Percentiles rank a stretch among this genome's conserved stretches.
These are phyloP conservation scores for Dinoponera quadriceps DNA, from an alignment of 1,140 invertebrate genomes.

Conservation along the genomic window DNA sequence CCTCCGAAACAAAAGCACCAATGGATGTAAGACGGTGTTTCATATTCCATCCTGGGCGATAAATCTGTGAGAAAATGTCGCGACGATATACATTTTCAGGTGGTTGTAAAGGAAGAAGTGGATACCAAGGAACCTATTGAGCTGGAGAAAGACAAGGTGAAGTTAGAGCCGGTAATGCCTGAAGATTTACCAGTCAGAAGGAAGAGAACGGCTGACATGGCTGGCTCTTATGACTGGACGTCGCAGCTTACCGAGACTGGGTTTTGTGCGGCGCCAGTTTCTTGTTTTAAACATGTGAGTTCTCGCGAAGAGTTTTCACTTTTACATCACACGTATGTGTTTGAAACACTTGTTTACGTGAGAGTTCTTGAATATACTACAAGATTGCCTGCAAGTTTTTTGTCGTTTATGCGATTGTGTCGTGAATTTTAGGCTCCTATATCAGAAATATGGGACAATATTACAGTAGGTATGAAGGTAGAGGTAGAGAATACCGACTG, in stretches of 20 bases:
- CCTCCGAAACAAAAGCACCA: conserved; percentile 68
- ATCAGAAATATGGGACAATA: conserved; percentile 96
- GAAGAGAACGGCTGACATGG: conserved; percentile 87
- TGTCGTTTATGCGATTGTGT: conserved; percentile 31
- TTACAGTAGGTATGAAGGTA: conserved; percentile 97
- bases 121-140: conserved; percentile 59
- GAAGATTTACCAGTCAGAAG: conserved; percentile 84
- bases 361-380: background rate
- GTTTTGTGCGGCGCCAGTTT: conserved; percentile 95
- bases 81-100: conserved; percentile 45
- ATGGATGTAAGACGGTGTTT: conserved; percentile 73
- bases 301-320: conserved; percentile 3
- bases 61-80: background rate
- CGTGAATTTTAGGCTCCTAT: conserved; percentile 90
- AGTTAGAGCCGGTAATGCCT: conserved; percentile 80
- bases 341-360: background rate
- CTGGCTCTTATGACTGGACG: conserved; percentile 93
- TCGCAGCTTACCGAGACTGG: conserved; percentile 90
- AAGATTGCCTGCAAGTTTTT: background rate
- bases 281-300: conserved; percentile 94
- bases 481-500: conserved; percentile 97
- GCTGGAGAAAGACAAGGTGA: conserved; percentile 75
- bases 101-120: conserved; percentile 69
- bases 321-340: conserved; percentile 10
- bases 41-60: background rate